A percentile compares a stretch with the other conserved stretches of the same genome.
These are phyloP conservation scores for Sesamia nonagrioides DNA, from an alignment of 1,140 invertebrate species.

Conservation along the genomic window DNA sequence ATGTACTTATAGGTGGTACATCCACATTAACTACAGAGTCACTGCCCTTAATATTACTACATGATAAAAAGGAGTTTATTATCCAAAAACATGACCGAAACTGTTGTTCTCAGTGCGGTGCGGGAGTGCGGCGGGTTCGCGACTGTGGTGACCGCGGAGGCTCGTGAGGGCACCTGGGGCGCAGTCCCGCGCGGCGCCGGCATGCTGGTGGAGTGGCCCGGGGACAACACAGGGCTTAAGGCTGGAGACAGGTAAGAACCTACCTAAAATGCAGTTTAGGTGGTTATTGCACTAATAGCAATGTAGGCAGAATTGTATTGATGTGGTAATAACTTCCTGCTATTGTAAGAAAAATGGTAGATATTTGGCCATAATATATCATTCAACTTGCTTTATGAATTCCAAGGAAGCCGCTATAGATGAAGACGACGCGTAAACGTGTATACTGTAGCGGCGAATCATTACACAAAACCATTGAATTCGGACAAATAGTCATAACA, in stretches of 20 bases:
- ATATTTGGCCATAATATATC: no score
- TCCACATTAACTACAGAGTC: no score
- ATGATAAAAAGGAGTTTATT: background rate
- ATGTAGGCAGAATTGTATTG: no score
- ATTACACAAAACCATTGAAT: background rate
- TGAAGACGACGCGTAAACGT: background rate
- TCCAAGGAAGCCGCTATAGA: background rate
- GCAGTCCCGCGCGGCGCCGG: constrained; percentile 64
- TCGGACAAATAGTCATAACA: background rate
- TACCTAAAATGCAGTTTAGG: background rate
- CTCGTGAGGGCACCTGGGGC: constrained; percentile 72
- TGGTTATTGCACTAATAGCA: no score
- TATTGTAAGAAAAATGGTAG: no score
- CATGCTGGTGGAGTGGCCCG: constrained; percentile 69
- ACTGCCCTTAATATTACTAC: no score
- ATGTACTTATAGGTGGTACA: no score
- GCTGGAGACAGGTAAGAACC: constrained; percentile 71
- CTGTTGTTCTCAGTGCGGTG: constrained; percentile 65
- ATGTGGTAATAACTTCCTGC: no score
- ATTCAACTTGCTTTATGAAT: background rate
- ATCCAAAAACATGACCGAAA: background rate
- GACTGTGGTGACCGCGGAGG: constrained; percentile 69
- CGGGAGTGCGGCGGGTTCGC: constrained; percentile 73
- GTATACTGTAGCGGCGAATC: background rate
- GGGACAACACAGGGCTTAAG: constrained; percentile 64